Percentiles rank a stretch among this genome's conserved stretches.
phyloP scores from a whole-genome alignment of 2,113 vertebrate genomes.

The Apteryx mantelli region DNA sequence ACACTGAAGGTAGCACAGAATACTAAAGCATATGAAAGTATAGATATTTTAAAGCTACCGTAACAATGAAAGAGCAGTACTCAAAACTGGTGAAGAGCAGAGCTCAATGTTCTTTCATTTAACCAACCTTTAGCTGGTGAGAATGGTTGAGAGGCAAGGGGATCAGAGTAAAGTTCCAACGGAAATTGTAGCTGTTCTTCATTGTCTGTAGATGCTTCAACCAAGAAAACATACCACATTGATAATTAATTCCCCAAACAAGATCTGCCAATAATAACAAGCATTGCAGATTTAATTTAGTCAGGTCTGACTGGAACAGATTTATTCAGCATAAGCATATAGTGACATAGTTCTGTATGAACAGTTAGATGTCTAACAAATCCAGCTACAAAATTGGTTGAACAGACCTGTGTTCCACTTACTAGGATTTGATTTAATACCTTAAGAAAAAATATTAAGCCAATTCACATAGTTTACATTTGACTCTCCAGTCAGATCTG shows the following conservation, averaged over 20 bases:
- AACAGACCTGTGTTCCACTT: background rate
- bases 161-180: constrained; percentile 90
- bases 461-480: background rate
- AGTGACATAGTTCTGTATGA: background rate
- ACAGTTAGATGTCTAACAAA: background rate
- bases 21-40: background rate
- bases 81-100: background rate
- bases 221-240: background rate
- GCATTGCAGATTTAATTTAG: background rate
- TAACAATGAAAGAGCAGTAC: background rate
- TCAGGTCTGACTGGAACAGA: background rate
- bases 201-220: constrained; percentile 84
- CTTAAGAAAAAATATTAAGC: background rate
- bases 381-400: background rate
- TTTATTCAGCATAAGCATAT: background rate
- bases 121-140: constrained; percentile 87
- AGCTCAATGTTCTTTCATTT: background rate
- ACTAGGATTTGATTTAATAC: background rate
- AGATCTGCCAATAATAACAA: background rate
- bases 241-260: background rate
- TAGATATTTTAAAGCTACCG: background rate
- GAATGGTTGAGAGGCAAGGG: constrained; percentile 81
- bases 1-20: background rate
- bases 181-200: constrained; percentile 97
- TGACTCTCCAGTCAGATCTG: background rate